These are phyloP conservation scores for Thymelicus lineola DNA, from an alignment of 2,888 invertebrate species.

Conservation along the genomic window DNA sequence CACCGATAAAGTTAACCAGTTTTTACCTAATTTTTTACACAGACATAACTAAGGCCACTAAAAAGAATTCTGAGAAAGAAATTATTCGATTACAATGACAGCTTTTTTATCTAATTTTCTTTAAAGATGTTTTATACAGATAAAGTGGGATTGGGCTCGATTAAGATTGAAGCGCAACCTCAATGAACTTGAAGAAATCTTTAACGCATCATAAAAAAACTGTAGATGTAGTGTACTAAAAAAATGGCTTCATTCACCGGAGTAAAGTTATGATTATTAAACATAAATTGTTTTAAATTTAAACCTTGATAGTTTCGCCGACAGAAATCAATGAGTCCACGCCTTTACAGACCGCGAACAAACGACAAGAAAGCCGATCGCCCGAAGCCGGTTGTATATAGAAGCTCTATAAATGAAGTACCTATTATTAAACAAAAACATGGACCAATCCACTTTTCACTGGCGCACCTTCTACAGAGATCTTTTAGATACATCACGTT, in stretches of 20 bases:
- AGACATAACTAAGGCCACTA: background rate
- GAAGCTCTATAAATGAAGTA: slow-evolving; percentile 67
- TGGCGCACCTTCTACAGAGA: slow-evolving; percentile 69
- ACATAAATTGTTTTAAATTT: background rate
- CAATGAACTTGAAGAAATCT: background rate
- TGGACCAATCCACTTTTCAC: slow-evolving; percentile 69
- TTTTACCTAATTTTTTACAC: slow-evolving; percentile 11
- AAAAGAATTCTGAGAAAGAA: slow-evolving; percentile 7
- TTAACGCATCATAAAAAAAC: no score
- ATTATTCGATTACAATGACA: slow-evolving; percentile 27
- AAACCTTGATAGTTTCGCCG: no score
- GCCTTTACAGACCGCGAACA: slow-evolving; percentile 19
- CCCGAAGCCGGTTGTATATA: slow-evolving; percentile 68
- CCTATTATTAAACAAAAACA: slow-evolving; percentile 72
- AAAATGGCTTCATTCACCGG: no score
- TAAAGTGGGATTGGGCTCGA: slow-evolving; percentile 1
- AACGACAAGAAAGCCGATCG: slow-evolving; percentile 65
- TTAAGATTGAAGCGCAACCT: background rate
- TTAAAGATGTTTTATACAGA: slow-evolving; percentile 14
- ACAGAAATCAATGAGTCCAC: slow-evolving; percentile 4
- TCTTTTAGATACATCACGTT: slow-evolving; percentile 62
- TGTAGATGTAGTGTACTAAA: no score
- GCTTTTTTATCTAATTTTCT: slow-evolving; percentile 22
- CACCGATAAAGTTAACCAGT: slow-evolving; percentile 25
- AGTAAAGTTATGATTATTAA: no score